phyloP scores from a whole-genome alignment of 2,113 vertebrate species.

The Catharus fuscescens region DNA sequence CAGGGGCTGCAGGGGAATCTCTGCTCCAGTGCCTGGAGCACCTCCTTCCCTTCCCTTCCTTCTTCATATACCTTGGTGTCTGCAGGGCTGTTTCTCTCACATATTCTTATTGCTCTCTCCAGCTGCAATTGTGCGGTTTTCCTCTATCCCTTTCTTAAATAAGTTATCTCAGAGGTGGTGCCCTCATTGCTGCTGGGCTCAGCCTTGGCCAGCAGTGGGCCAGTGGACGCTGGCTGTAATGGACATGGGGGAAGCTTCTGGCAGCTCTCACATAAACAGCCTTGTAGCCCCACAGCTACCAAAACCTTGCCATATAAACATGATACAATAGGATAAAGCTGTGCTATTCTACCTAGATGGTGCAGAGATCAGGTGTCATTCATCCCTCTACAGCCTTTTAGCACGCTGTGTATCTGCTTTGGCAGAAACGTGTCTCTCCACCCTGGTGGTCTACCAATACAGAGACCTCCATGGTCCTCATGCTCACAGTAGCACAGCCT shows the following conservation, averaged over 20 bases:
- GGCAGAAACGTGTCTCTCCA: not conserved
- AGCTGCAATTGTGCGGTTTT: not conserved
- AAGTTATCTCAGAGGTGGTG: not conserved
- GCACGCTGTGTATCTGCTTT: not conserved
- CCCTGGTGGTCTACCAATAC: rapidly evolving
- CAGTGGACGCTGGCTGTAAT: not conserved
- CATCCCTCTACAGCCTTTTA: not conserved
- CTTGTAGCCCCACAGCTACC: not conserved
- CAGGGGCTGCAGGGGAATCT: not conserved
- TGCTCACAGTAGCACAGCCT: not conserved
- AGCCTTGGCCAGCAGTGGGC: not conserved
- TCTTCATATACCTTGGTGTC: not conserved
- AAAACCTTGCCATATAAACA: not conserved
- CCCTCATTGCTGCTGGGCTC: rapidly evolving
- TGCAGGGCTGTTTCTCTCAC: not conserved
- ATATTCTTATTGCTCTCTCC: not conserved
- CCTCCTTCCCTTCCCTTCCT: not conserved
- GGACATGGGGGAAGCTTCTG: not conserved
- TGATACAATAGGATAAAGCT: not conserved
- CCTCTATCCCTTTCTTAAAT: not conserved
- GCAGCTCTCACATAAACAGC: not conserved
- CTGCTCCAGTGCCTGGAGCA: not conserved
- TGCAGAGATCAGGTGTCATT: not conserved
- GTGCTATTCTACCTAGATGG: not conserved
- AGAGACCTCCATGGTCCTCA: not conserved